These are phyloP conservation scores for Temnothorax longispinosus DNA, from an alignment of 1,140 invertebrate species.

Conservation along the genomic window DNA sequence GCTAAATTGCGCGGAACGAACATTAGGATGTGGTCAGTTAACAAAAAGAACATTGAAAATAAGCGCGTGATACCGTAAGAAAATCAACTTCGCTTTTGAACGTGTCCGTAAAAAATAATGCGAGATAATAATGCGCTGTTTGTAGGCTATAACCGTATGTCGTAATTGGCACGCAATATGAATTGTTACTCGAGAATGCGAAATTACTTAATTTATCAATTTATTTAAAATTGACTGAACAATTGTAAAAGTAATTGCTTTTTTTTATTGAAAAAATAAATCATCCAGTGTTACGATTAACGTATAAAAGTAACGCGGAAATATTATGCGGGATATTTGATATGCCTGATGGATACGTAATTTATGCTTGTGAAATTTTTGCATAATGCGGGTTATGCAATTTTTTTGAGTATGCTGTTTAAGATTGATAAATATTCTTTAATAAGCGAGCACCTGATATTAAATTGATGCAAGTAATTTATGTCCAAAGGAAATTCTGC, in stretches of 20 bases:
- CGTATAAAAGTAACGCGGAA: slow-evolving; percentile 4
- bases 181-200: not conserved
- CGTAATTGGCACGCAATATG: not conserved
- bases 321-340: slow-evolving; percentile 17
- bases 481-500: not conserved
- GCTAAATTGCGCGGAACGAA: slow-evolving; percentile 56
- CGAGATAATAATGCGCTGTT: not conserved
- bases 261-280: not conserved
- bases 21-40: slow-evolving; percentile 44
- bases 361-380: slow-evolving; percentile 39
- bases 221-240: not conserved
- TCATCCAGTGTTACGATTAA: not conserved
- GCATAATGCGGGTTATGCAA: slow-evolving; percentile 33
- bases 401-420: slow-evolving; percentile 9
- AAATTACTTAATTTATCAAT: not conserved
- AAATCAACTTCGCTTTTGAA: slow-evolving; percentile 22
- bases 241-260: slow-evolving; percentile 1
- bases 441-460: slow-evolving; percentile 34
- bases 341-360: not conserved
- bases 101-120: slow-evolving; percentile 12
- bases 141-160: not conserved
- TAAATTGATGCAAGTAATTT: slow-evolving; percentile 35
- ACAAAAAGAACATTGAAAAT: slow-evolving; percentile 50
- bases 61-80: slow-evolving; percentile 4
- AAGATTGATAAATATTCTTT: slow-evolving; percentile 54